Evolutionary conservation across 2,113 vertebrate genomes (phyloP).

Genomic region (Crotalus horridus): DNA sequence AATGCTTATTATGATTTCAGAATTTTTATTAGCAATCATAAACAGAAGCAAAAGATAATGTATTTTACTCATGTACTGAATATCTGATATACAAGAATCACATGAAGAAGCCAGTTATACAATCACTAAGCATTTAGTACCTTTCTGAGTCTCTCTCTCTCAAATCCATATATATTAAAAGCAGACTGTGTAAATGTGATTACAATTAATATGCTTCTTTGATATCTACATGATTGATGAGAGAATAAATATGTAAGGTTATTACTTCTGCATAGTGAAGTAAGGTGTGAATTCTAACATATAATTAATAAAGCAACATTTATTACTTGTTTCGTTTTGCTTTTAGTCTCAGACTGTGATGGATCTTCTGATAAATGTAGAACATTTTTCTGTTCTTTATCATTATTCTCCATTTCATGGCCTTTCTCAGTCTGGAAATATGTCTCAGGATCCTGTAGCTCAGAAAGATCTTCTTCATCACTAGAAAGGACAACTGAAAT

Average conservation of each 20-base stretch:
- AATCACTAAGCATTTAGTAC: background rate
- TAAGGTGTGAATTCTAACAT: background rate
- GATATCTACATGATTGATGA: background rate
- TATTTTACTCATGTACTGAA: background rate
- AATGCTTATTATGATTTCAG: background rate
- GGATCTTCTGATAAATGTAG: conserved; percentile 32
- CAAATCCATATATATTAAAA: background rate
- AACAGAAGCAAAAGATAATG: background rate
- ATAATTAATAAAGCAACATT: background rate
- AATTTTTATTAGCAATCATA: background rate
- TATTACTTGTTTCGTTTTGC: conserved; percentile 55
- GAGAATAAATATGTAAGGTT: background rate
- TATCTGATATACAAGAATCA: background rate
- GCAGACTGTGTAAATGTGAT: background rate
- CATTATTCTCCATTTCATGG: conserved; percentile 21
- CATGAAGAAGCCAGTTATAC: background rate
- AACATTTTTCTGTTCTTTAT: conserved; percentile 37
- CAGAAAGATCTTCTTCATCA: conserved; percentile 71
- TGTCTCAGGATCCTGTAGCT: conserved; percentile 43
- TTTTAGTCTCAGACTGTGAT: conserved; percentile 23
- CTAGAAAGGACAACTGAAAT: conserved; percentile 77
- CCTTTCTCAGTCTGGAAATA: conserved; percentile 43
- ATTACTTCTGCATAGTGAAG: background rate
- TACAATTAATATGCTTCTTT: background rate
- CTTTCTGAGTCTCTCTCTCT: background rate